A percentile compares a stretch with the other conserved stretches of the same genome.
Evolutionary conservation across 2,888 invertebrate species (phyloP).

Genomic region (Nomada lathburiana): DNA sequence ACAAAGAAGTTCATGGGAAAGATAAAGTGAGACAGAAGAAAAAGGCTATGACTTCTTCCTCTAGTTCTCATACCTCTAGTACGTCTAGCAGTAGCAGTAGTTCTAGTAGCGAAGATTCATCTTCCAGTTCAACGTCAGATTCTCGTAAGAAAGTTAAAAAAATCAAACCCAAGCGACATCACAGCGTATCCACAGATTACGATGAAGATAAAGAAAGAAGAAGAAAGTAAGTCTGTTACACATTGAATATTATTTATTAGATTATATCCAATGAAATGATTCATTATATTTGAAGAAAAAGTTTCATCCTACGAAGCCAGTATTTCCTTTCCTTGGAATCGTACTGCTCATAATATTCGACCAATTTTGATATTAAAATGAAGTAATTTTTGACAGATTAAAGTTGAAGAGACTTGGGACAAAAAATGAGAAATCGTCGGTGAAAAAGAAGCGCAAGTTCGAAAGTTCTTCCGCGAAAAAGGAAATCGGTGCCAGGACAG

Average conservation of each 20-base stretch:
- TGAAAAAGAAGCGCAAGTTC: constrained; percentile 81
- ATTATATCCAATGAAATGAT: background rate
- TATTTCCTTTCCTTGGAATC: background rate
- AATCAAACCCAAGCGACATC: constrained; percentile 87
- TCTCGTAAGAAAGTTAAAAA: constrained; percentile 84
- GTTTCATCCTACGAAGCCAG: background rate
- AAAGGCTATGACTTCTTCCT: constrained; percentile 89
- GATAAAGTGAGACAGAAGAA: constrained; percentile 87
- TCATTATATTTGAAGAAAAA: background rate
- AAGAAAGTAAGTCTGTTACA: constrained; percentile 71
- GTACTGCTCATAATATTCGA: background rate
- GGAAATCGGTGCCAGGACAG: constrained; percentile 57
- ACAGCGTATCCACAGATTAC: constrained; percentile 89
- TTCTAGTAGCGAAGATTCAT: constrained; percentile 87
- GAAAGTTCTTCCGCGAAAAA: constrained; percentile 70
- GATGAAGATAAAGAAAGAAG: constrained; percentile 86
- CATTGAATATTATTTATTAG: background rate
- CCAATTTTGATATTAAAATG: background rate
- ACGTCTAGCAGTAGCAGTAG: constrained; percentile 88
- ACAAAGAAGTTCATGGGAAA: constrained; percentile 89
- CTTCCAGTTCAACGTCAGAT: constrained; percentile 87
- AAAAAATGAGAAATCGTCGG: constrained; percentile 77
- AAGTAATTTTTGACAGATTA: constrained; percentile 67
- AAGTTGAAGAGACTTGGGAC: constrained; percentile 80
- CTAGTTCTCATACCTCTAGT: constrained; percentile 88